These are phyloP conservation scores for human (Homo sapiens) DNA, from an alignment of 2,113 vertebrate genomes.

Conservation along the genomic window GRCh38 chr18:25173001-25173500, in stretches of 20 bases:
- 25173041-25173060: not conserved
- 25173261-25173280: constrained; percentile 36
- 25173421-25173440: not conserved
- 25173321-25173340: not conserved
- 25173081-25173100: not conserved
- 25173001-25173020: not conserved
- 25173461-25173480: not conserved
- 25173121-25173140: constrained; percentile 20
- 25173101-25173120: not conserved
- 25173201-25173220: constrained; percentile 9
- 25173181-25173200: constrained; percentile 37
- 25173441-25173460: not conserved
- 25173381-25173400: not conserved
- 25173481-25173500: not conserved
- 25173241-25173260: constrained; percentile 41
- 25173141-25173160: constrained; percentile 40
- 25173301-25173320: constrained; percentile 8
- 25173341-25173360: constrained; percentile 30
- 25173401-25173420: not conserved
- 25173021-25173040: constrained; percentile 43
- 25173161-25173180: constrained; percentile 56
- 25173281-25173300: not conserved
- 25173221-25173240: constrained; percentile 48
- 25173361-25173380: not conserved
- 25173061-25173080: constrained; percentile 27